Percentiles rank a stretch among this genome's conserved stretches.
phyloP scores from a whole-genome alignment of 2,797 vertebrate genomes.

The Cyclura pinguis region DNA sequence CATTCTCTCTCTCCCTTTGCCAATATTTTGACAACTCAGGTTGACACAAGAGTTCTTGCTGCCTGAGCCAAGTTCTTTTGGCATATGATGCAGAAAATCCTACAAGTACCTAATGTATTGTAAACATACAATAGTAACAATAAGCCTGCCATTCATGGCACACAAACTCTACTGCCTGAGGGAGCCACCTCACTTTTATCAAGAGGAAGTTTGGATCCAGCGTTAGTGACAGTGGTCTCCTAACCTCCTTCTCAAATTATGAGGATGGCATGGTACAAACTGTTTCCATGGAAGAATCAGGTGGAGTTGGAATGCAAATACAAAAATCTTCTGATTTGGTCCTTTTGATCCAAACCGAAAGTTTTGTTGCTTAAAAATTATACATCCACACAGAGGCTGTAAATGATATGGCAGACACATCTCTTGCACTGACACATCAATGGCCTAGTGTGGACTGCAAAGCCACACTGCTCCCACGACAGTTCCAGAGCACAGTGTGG shows the following conservation, averaged over 20 bases:
- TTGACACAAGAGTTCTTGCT: not conserved
- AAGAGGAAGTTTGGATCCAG: too few relatives aligned
- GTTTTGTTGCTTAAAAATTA: not conserved
- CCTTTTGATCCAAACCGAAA: not conserved
- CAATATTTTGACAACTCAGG: not conserved
- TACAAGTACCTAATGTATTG: too few relatives aligned
- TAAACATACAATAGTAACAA: too few relatives aligned
- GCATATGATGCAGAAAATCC: not conserved
- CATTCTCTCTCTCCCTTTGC: not conserved
- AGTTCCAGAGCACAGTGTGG: not conserved
- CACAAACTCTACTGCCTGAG: too few relatives aligned
- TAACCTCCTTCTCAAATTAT: not conserved
- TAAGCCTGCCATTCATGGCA: too few relatives aligned
- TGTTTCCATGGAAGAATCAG: not conserved
- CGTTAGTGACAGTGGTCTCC: not conserved
- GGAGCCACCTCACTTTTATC: too few relatives aligned
- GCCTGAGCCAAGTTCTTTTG: not conserved
- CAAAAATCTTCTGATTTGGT: too few relatives aligned
- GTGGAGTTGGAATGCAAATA: not conserved
- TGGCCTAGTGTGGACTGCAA: not conserved
- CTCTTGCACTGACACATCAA: not conserved
- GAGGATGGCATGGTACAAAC: not conserved
- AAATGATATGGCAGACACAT: not conserved
- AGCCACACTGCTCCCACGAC: not conserved
- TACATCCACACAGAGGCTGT: not conserved